A percentile compares a stretch with the other conserved stretches of the same genome.
These are phyloP conservation scores for Philopedon plagiatum DNA, from an alignment of 2,888 invertebrate genomes.

Conservation along the genomic window DNA sequence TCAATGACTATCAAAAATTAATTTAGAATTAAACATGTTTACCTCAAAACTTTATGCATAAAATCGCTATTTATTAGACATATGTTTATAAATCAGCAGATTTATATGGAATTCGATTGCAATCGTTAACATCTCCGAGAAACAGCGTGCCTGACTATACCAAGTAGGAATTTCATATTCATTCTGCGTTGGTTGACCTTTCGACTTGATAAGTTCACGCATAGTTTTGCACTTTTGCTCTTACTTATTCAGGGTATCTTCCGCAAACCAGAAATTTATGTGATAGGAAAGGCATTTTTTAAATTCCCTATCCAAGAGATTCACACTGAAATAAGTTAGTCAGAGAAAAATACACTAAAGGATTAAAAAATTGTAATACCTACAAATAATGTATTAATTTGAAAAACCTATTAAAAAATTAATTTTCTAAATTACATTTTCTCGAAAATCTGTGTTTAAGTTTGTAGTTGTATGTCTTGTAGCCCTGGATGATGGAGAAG, in stretches of 20 bases:
- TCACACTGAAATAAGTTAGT: too few relatives aligned
- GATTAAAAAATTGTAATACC: too few relatives aligned
- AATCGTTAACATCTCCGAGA: constrained; percentile 39
- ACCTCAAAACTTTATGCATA: not conserved
- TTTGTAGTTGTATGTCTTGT: too few relatives aligned
- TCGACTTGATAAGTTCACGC: constrained; percentile 30
- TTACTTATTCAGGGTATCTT: not conserved
- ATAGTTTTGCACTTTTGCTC: constrained; percentile 9
- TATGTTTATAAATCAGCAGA: constrained; percentile 30
- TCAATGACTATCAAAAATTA: too few relatives aligned
- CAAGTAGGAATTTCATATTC: constrained; percentile 34
- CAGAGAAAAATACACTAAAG: too few relatives aligned
- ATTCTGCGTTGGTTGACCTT: constrained; percentile 34
- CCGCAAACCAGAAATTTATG: not conserved
- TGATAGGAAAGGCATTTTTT: not conserved
- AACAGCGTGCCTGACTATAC: constrained; percentile 28
- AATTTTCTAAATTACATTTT: too few relatives aligned
- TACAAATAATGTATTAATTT: too few relatives aligned
- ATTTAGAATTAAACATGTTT: not conserved
- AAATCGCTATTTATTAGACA: not conserved
- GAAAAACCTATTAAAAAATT: too few relatives aligned
- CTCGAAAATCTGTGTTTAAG: too few relatives aligned
- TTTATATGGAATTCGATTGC: constrained; percentile 45
- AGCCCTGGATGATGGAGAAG: too few relatives aligned
- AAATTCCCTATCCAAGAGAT: too few relatives aligned